A percentile compares a stretch with the other conserved stretches of the same genome.
phyloP scores from a whole-genome alignment of 2,888 invertebrate species.

The Tetragonula carbonaria region DNA sequence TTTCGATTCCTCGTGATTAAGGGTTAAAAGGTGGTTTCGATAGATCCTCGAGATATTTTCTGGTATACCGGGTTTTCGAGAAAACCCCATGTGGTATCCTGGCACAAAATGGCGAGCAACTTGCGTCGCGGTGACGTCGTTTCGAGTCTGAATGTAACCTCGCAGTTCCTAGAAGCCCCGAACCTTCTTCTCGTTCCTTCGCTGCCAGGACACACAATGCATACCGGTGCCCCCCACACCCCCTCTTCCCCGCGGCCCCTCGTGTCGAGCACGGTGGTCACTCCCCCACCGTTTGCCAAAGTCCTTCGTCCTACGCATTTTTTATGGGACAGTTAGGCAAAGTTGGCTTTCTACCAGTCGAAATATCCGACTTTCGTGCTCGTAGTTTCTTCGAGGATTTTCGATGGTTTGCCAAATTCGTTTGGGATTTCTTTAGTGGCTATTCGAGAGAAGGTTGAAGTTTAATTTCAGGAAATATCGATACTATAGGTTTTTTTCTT shows the following conservation, averaged over 20 bases:
- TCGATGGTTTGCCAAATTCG: neutral
- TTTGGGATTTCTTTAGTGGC: neutral
- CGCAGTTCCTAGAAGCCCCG: slow-evolving; percentile 65
- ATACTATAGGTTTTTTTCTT: too few relatives aligned
- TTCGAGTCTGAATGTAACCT: slow-evolving; percentile 66
- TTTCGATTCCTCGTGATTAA: neutral
- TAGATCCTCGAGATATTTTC: neutral
- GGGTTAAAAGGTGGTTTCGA: neutral
- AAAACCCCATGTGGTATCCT: slow-evolving; percentile 60
- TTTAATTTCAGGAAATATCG: neutral
- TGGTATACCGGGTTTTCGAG: slow-evolving; percentile 15
- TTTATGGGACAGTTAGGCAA: slow-evolving; percentile 51
- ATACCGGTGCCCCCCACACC: slow-evolving; percentile 60
- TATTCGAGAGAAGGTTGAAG: neutral
- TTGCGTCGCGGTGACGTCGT: slow-evolving; percentile 35
- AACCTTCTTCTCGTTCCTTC: slow-evolving; percentile 46
- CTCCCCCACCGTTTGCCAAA: slow-evolving; percentile 39
- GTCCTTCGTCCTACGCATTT: slow-evolving; percentile 62
- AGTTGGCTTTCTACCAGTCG: slow-evolving; percentile 21
- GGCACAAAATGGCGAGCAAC: slow-evolving; percentile 45
- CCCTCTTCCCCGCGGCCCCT: slow-evolving; percentile 3
- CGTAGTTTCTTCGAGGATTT: neutral
- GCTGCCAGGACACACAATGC: slow-evolving; percentile 70
- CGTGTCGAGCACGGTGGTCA: slow-evolving; percentile 8
- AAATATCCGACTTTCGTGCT: slow-evolving; percentile 4